These are phyloP conservation scores for Andrena trimmerana DNA, from an alignment of 2,888 invertebrate genomes.

Conservation along the genomic window DNA sequence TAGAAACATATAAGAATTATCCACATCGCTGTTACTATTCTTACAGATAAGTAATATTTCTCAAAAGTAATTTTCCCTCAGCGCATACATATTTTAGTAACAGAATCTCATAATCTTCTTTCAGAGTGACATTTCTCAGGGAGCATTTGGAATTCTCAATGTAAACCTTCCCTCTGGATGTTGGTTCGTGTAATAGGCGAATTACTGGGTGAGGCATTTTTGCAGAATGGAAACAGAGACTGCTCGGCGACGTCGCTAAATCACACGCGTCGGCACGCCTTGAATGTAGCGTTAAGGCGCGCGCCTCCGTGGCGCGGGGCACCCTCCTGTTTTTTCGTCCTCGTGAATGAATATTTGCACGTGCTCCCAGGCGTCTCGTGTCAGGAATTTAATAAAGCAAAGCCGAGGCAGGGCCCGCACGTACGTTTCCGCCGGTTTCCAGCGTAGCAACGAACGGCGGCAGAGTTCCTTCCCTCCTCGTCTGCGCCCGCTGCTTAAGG, in stretches of 20 bases:
- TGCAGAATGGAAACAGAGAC: background rate
- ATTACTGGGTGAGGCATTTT: background rate
- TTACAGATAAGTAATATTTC: too few relatives aligned
- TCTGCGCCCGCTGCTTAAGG: constrained; percentile 26
- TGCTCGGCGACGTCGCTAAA: constrained; percentile 31
- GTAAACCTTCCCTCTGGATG: background rate
- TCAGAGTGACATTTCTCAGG: background rate
- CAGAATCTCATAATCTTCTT: too few relatives aligned
- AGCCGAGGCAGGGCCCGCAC: constrained; percentile 55
- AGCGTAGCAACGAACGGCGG: constrained; percentile 36
- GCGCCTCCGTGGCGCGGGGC: constrained; percentile 28
- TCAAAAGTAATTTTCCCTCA: too few relatives aligned
- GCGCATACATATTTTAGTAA: too few relatives aligned
- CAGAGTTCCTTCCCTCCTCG: constrained; percentile 19
- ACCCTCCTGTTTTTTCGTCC: constrained; percentile 51
- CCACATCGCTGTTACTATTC: too few relatives aligned
- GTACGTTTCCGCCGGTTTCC: constrained; percentile 59
- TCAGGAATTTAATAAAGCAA: constrained; percentile 85
- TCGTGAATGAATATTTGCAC: constrained; percentile 81
- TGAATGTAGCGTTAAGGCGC: constrained; percentile 64
- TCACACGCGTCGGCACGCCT: constrained; percentile 56
- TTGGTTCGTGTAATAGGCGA: background rate
- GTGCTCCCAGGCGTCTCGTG: constrained; percentile 78
- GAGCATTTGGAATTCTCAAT: background rate
- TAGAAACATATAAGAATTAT: too few relatives aligned